Conservation (phyloP, 2,888 invertebrate species). For the Leptopilina syphax region DNA sequence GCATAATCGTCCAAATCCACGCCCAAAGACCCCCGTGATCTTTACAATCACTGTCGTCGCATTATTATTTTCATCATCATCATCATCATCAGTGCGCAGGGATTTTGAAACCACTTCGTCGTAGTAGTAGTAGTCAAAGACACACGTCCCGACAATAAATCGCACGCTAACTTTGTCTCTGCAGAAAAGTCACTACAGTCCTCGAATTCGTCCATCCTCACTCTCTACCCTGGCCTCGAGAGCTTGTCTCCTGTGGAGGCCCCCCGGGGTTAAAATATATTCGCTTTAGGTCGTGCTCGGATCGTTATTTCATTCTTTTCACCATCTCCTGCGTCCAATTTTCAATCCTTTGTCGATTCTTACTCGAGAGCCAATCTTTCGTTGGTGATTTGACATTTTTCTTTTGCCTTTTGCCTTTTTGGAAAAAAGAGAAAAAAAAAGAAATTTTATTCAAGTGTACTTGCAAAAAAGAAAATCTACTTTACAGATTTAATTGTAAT, state of each 20-base stretch:
- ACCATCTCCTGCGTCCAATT: conserved; percentile 27
- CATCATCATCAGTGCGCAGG: conserved; percentile 20
- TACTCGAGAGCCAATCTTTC: neutral
- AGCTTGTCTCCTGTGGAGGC: conserved; percentile 11
- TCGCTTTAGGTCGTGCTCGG: neutral
- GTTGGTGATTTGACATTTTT: neutral
- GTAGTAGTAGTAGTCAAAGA: no score
- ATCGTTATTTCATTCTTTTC: neutral
- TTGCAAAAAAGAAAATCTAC: no score
- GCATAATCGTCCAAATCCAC: conserved; percentile 55
- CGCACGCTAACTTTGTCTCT: conserved; percentile 49
- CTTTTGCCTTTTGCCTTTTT: neutral
- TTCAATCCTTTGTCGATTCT: conserved; percentile 15
- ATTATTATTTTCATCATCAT: neutral
- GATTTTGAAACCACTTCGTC: conserved; percentile 7
- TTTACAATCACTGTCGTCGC: conserved; percentile 56
- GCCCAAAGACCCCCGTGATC: conserved; percentile 44
- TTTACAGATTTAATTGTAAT: no score
- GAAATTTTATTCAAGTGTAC: no score
- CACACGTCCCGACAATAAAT: conserved; percentile 19
- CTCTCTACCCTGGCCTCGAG: conserved; percentile 2
- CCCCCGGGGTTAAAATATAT: conserved; percentile 10
- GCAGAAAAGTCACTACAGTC: conserved; percentile 48
- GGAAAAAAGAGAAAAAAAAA: neutral
- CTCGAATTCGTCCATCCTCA: conserved; percentile 20